Evolutionary conservation across 2,113 vertebrate genomes (phyloP).

Genomic region (Chlorocebus sabaeus): DNA sequence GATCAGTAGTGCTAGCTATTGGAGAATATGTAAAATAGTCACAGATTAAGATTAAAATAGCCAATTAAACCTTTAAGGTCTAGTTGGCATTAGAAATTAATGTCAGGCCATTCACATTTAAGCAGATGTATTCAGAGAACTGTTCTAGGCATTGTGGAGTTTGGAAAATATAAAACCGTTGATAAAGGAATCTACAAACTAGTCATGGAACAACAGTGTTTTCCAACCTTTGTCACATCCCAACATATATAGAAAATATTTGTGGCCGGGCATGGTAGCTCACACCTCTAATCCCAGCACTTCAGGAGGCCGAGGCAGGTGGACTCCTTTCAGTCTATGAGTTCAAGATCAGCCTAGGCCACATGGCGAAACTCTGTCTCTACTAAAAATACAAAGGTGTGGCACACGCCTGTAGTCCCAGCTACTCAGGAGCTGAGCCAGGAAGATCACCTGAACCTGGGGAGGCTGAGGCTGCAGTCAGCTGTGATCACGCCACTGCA

Average conservation of each 20-base stretch:
- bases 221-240: neutral
- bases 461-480: no score
- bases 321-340: no score
- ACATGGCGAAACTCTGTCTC: no score
- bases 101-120: neutral
- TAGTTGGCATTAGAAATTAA: constrained; percentile 19
- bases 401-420: no score
- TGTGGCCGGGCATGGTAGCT: neutral
- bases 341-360: no score
- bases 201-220: neutral
- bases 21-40: constrained; percentile 9
- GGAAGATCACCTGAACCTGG: no score
- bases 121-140: neutral
- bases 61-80: neutral
- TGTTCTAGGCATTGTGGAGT: neutral
- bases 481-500: no score
- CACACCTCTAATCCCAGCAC: no score
- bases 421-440: no score
- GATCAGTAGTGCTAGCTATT: neutral
- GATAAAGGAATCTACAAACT: neutral
- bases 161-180: neutral
- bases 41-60: neutral
- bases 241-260: neutral
- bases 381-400: no score
- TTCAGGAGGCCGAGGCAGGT: no score